Base-by-base conservation (phyloP, 2,888 invertebrate species). In the Hypolimnas misippus region DNA sequence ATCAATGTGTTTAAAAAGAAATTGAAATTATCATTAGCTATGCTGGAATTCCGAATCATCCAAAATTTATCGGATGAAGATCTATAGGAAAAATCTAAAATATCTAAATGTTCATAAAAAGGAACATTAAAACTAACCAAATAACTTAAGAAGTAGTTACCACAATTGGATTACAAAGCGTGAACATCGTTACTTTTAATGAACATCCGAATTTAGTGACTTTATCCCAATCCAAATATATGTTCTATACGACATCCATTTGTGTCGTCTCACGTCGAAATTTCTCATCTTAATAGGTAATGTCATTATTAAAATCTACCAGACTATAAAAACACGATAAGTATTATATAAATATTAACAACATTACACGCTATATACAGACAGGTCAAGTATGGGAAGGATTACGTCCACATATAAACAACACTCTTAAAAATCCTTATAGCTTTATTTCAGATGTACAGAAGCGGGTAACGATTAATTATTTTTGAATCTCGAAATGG, bases 381-480 rank as follows among this genome's bases (percentile, higher is more conserved):
- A 58, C 44, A 21, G 52, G 19, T 38, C 31, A 10, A 8, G 52
- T 19, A 46, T 56, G 56, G 65, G 59, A 65, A 62, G 65, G 58
- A 66, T 66, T 63, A 66, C 51, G 35, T 49, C 5, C 19, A 55
- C 61, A 12, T 35, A 62, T 62, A 59, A 64, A 64, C 33, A 12
- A 40, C 12, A 31, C 44, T 40, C 52, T 44, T 58, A 53, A 56
- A 62, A 62, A 55, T 55, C n/a, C 35, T 67, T 53, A 62, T 59
- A 50, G 50, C 55, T 65, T 62, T 56, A 64, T 66, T 62, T 59
- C 55, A 38, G 54, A 46, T 51, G 16, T 42, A 58, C 42, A 64
- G 55, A 56, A 56, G 29, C 58, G 44, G 19, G 46, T 46, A 25
- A 56, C 35, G 55, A 59, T 67, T 67, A 67, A 67, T 67, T 62